These are phyloP conservation scores for Dolichomitus sp. DNA, from an alignment of 2,888 invertebrate species.

Conservation along the genomic window DNA sequence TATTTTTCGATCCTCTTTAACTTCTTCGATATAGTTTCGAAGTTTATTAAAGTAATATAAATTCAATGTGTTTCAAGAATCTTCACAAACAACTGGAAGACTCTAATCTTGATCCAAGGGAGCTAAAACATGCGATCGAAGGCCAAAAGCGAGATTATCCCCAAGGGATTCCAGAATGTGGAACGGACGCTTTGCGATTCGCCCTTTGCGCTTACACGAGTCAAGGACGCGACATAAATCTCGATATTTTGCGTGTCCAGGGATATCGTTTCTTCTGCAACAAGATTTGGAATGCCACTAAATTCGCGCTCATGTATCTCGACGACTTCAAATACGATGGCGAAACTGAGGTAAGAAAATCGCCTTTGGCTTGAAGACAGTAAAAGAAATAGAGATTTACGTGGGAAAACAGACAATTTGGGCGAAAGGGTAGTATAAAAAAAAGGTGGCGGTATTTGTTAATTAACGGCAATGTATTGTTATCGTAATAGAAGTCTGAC, in stretches of 20 bases:
- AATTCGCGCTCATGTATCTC: constrained; percentile 94
- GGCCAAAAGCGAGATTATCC: constrained; percentile 88
- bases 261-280: constrained; percentile 99
- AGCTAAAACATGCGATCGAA: constrained; percentile 87
- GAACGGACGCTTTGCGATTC: constrained; percentile 97
- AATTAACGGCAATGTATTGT: constrained; percentile 42
- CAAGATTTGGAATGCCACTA: constrained; percentile 99
- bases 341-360: constrained; percentile 74
- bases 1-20: constrained; percentile 7
- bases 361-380: background rate
- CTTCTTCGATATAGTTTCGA: background rate
- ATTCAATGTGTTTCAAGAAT: constrained; percentile 79
- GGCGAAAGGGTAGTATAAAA: background rate
- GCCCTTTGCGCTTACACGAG: constrained; percentile 96
- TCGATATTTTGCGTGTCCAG: constrained; percentile 97
- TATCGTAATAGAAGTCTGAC: constrained; percentile 64
- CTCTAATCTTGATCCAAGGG: constrained; percentile 95
- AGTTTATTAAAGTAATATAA: background rate
- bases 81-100: constrained; percentile 91
- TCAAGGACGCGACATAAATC: constrained; percentile 97
- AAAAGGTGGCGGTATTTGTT: background rate
- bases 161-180: constrained; percentile 98
- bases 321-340: constrained; percentile 87
- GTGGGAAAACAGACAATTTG: background rate
- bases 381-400: background rate